Conservation (phyloP, 2,113 vertebrate species). For the Lanius collurio region DNA sequence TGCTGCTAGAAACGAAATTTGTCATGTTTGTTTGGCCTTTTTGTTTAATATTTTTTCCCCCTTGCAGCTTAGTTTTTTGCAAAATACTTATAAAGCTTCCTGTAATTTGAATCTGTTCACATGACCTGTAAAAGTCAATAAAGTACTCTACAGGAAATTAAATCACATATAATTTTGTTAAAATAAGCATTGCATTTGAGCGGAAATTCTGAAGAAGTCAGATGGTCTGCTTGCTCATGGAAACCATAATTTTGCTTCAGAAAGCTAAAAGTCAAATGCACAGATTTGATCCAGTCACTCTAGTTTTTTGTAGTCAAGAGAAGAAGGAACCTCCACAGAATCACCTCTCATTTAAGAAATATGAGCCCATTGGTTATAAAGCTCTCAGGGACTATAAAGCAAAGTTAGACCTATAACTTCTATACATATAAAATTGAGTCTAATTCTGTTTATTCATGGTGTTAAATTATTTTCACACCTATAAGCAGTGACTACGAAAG, state of each 20-base stretch:
- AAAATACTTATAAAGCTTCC: not conserved
- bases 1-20: not conserved
- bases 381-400: not conserved
- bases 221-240: not conserved
- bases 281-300: not conserved
- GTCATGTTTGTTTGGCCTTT: not conserved
- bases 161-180: not conserved
- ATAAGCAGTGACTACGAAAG: not conserved
- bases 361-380: not conserved
- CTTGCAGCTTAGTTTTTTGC: not conserved
- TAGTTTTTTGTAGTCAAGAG: not conserved
- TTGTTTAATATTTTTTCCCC: not conserved
- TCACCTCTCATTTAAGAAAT: not conserved
- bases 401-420: not conserved
- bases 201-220: not conserved
- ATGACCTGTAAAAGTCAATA: not conserved
- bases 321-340: not conserved
- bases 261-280: not conserved
- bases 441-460: not conserved
- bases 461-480: not conserved
- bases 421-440: not conserved
- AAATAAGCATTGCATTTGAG: not conserved
- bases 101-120: not conserved
- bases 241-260: not conserved
- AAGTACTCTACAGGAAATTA: not conserved